Base-by-base conservation (phyloP, 2,888 invertebrate species). In the Nomada goodeniana region DNA sequence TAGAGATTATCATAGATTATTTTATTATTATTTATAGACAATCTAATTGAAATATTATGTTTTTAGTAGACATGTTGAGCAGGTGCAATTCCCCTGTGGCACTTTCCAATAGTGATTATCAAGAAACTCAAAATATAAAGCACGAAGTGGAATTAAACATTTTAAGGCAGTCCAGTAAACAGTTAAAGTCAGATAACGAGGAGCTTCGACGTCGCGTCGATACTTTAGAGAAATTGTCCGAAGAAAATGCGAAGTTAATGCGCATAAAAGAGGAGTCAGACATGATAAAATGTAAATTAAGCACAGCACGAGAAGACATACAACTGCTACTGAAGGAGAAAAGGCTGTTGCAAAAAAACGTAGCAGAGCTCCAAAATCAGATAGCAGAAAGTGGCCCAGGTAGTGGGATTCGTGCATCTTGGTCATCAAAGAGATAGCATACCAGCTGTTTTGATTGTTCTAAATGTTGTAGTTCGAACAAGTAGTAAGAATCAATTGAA, bases 271-370 rank as follows among this genome's bases (percentile, higher is more conserved):
- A 96, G 89, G 96, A 96, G 92, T 95, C 95, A 2, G 95, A 96
- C 83, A 93, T 95, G 18, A 93, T 97, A 10, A 95, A 95, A 87
- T 95, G 95, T 10, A 95, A 95, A 89, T 92, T 96, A 71, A 95
- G 95, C 83, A 95, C 96, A 0, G 97, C 97, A 0, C 97, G 97
- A 92, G 97, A 97, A 88, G 96, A 97, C 81, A 96, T 97, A 0
- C 95, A 95, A 10, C 95, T 95, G 70, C 93, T 97, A 83, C 91
- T 97, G 36, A 96, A 96, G 44, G 97, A 98, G 90, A 98, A 97
- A 90, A 95, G 96, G 87, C 95, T 95, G 65, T 94, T 98, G 67
- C 92, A 97, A 84, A 96, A 97, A 80, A 96, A 96, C 55, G 95
- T 97, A 83, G 95, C 95, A 55, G 94, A 95, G 36, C 93, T 97